phyloP scores from a whole-genome alignment of 2,888 invertebrate species.

The Oscheius sp. region DNA sequence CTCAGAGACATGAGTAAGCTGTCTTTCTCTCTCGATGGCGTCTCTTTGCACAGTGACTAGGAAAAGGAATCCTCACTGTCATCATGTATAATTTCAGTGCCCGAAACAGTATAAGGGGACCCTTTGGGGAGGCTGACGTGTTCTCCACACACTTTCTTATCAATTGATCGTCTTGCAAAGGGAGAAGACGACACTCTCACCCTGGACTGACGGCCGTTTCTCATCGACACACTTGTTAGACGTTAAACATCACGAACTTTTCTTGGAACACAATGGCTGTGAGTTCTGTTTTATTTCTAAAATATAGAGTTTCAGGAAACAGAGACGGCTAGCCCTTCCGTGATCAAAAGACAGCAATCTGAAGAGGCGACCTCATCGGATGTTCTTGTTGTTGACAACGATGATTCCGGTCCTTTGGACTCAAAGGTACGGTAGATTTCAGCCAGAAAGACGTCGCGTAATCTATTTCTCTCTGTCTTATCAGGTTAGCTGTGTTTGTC shows the following conservation, averaged over 20 bases:
- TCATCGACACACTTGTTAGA: neutral
- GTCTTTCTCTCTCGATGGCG: neutral
- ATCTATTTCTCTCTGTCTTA: neutral
- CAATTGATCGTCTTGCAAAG: slow-evolving; percentile 18
- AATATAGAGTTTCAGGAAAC: neutral
- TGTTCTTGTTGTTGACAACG: neutral
- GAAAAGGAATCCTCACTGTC: neutral
- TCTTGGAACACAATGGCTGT: slow-evolving; percentile 9
- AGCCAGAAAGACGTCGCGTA: neutral
- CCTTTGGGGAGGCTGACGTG: slow-evolving; percentile 14
- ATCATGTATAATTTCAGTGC: neutral
- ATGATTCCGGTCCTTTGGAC: neutral
- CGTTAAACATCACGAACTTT: slow-evolving; percentile 14
- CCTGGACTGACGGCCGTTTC: neutral
- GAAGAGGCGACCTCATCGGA: neutral
- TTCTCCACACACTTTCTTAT: slow-evolving; percentile 3
- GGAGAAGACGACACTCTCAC: neutral
- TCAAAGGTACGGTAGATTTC: too few species aligned
- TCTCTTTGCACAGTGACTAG: neutral
- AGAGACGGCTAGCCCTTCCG: neutral
- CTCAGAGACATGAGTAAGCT: neutral
- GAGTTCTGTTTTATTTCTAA: slow-evolving; percentile 13
- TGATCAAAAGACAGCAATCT: neutral
- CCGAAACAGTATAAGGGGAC: neutral
- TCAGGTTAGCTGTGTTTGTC: neutral